A percentile compares a stretch with the other conserved stretches of the same genome.
Evolutionary conservation across 2,113 vertebrate species (phyloP).

Genomic region (Upupa epops): DNA sequence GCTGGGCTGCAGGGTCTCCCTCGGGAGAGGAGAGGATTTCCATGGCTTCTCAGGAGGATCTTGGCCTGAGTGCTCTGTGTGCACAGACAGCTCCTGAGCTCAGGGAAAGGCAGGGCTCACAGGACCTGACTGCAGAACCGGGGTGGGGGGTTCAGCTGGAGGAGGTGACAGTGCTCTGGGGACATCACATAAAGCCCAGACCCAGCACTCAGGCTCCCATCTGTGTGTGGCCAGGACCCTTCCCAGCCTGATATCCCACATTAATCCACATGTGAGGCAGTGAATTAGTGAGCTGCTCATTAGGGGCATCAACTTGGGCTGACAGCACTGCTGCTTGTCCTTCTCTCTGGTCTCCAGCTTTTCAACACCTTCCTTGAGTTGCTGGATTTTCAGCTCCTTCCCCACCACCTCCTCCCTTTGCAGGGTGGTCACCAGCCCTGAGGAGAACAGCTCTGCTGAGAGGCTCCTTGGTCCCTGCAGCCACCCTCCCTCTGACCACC

Average conservation of each 20-base stretch:
- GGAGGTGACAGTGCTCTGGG: background rate
- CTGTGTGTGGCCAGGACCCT: accelerated
- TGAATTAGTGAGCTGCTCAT: background rate
- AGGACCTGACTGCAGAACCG: background rate
- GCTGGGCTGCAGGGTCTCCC: background rate
- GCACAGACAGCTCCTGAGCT: background rate
- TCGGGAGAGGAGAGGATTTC: background rate
- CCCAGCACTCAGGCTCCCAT: background rate
- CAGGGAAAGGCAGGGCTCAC: background rate
- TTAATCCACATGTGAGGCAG: accelerated
- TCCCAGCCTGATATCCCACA: background rate
- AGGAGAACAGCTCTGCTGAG: background rate
- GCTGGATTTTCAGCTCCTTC: conserved; percentile 71
- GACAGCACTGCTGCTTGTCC: conserved; percentile 62
- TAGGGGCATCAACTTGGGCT: conserved; percentile 66
- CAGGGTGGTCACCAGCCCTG: conserved; percentile 75
- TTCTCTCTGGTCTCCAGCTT: conserved; percentile 72
- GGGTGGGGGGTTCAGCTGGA: background rate
- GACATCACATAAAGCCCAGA: background rate
- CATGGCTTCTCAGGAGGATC: background rate
- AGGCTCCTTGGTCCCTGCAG: accelerated
- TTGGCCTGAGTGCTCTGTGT: background rate
- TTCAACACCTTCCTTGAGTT: conserved; percentile 64
- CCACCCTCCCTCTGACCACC: background rate
- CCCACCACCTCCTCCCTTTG: conserved; percentile 73